Percentiles rank a stretch among this genome's conserved stretches.
phyloP scores from a whole-genome alignment of 2,113 vertebrate genomes.

The Burhinus bistriatus region DNA sequence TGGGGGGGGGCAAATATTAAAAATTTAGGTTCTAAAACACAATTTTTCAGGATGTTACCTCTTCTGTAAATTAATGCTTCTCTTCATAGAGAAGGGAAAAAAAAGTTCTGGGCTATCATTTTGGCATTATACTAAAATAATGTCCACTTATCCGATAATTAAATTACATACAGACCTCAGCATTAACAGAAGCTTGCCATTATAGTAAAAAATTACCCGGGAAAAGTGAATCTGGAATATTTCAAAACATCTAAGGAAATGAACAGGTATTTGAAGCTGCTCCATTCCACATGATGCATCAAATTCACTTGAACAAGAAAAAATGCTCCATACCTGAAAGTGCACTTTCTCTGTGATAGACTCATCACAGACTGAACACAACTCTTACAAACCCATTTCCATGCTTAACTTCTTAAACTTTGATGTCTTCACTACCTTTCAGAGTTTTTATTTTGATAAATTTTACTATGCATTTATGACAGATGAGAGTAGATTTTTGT shows the following conservation, averaged over 20 bases:
- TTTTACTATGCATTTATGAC: neutral
- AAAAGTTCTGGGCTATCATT: neutral
- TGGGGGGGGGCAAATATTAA: too few species aligned
- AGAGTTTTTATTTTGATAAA: neutral
- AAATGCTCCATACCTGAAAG: neutral
- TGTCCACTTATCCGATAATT: neutral
- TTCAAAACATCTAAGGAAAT: neutral
- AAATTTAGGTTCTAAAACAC: neutral
- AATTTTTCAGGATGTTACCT: neutral
- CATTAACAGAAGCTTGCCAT: neutral
- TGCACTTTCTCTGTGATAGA: fast-evolving
- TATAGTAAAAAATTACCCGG: neutral
- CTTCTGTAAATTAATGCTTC: neutral
- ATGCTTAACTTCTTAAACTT: neutral
- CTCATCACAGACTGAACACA: neutral
- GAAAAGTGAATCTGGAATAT: neutral
- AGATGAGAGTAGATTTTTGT: neutral
- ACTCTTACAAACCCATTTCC: neutral
- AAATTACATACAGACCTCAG: neutral
- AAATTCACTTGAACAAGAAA: neutral
- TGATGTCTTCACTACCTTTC: neutral
- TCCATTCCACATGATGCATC: neutral
- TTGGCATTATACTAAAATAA: neutral
- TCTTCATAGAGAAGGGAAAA: too few species aligned
- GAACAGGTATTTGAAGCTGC: neutral